A percentile compares a stretch with the other conserved stretches of the same genome.
These are phyloP conservation scores for Scaptomyza polygonia DNA, from an alignment of 2,888 invertebrate species.

Conservation along the genomic window DNA sequence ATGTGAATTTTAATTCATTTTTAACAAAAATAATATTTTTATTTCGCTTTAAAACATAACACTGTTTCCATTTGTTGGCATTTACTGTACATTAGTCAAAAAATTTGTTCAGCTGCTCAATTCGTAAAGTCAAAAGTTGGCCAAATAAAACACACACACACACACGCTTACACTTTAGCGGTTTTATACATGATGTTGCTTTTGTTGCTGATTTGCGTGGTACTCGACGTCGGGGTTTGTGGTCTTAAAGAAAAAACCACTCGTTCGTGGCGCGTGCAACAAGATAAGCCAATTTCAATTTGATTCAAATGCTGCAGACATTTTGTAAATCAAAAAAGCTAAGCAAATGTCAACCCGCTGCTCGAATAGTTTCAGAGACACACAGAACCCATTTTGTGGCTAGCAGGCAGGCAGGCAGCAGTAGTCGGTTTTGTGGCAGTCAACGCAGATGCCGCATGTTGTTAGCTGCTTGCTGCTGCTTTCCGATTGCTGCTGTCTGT, in stretches of 20 bases:
- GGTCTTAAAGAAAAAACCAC: slow-evolving; percentile 56
- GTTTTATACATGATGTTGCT: slow-evolving; percentile 19
- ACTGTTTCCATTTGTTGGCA: not conserved
- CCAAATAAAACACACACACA: slow-evolving; percentile 18
- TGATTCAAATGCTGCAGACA: slow-evolving; percentile 71
- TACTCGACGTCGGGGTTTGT: slow-evolving; percentile 6
- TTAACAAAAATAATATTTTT: not conserved
- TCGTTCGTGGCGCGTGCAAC: slow-evolving; percentile 67
- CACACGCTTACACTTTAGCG: slow-evolving; percentile 55
- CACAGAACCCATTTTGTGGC: slow-evolving; percentile 2
- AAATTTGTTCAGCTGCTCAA: slow-evolving; percentile 21
- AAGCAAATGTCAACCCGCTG: slow-evolving; percentile 39
- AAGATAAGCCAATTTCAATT: slow-evolving; percentile 80
- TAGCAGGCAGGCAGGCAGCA: slow-evolving; percentile 5
- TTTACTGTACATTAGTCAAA: not conserved
- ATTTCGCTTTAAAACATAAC: not conserved
- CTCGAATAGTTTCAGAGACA: slow-evolving; percentile 11
- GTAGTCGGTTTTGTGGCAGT: slow-evolving; percentile 35
- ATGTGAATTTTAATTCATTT: not conserved
- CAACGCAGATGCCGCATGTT: slow-evolving; percentile 10
- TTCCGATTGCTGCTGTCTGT: slow-evolving; percentile 9
- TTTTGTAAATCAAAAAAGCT: slow-evolving; percentile 69
- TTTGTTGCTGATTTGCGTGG: not conserved
- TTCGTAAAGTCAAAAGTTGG: slow-evolving; percentile 49
- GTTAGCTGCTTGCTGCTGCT: slow-evolving; percentile 1